Percentiles rank a stretch among this genome's conserved stretches.
Evolutionary conservation across 1,140 invertebrate species (phyloP).

Genomic region (Teleogryllus occipitalis): DNA sequence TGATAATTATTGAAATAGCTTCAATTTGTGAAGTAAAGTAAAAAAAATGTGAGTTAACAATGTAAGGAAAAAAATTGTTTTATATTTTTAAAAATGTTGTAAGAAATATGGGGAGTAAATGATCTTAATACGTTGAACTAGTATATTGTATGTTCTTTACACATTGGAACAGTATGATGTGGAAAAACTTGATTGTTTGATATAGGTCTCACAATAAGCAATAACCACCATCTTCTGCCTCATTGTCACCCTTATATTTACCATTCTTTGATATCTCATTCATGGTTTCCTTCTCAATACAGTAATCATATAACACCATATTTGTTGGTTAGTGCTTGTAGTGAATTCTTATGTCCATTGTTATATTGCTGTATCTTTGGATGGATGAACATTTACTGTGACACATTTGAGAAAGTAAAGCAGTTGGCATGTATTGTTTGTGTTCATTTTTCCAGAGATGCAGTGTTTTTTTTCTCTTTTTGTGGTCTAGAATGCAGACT

Average conservation of each 20-base stretch:
- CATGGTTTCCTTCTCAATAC: background rate
- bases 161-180: background rate
- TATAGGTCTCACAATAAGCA: background rate
- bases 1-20: no score
- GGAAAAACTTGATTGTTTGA: background rate
- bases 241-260: background rate
- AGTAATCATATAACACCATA: background rate
- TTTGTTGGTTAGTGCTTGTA: background rate
- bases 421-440: background rate
- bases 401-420: no score
- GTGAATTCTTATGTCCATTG: background rate
- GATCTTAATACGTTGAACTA: no score
- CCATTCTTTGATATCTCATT: background rate
- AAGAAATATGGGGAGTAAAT: no score
- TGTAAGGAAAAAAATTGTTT: no score
- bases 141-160: background rate
- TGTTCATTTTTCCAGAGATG: constrained; percentile 1
- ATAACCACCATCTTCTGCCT: constrained; percentile 3
- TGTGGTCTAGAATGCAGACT: background rate
- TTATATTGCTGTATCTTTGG: background rate
- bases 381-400: background rate
- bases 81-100: no score
- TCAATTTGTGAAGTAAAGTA: no score
- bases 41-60: no score
- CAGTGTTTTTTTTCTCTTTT: background rate